Base-by-base conservation (phyloP, 2,113 vertebrate genomes). In the Nematolebias whitei region DNA sequence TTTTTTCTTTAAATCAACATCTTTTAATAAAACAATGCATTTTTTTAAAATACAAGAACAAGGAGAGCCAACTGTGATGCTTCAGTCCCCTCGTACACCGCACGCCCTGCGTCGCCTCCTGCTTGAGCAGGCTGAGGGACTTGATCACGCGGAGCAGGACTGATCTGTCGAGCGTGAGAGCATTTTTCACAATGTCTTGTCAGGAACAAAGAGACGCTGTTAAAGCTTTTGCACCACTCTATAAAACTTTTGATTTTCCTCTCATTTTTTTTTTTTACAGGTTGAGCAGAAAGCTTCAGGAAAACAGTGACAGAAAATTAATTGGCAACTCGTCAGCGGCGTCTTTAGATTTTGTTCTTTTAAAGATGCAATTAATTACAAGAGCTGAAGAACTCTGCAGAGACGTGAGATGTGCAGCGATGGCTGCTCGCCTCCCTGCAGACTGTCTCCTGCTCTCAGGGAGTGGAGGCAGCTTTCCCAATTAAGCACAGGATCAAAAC, bases 311-410 rank as follows among this genome's bases (percentile, higher is more conserved):
- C 69, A 71, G 81, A 78, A 84, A 87, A 87, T 86, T 89, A 91
- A 90, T 89, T 92, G 89, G 87, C 85, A 76, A 77, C 35, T 26
- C 76, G 86, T 90, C 83, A 80, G 70, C 26, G 12, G 61, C 59
- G 59, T 86, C 85, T 88, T 89, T 88, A 84, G 79, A 87, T 87
- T 89, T 86, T 85, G 65, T 85, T 84, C 88, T 86, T 89, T 85
- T 89, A 88, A 88, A 88, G 86, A 87, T 68, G 69, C 77, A 76
- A 84, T 90, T 90, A 85, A 91, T 90, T 89, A 88, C 71, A 68
- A 74, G 64, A 85, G 68, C 80, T 83, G 79, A 87, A 84, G 72
- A 85, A 85, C 64, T 79, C 83, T 85, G 78, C 71, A 52, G 85
- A 83, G 82, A 80, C 74, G 85, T 67, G 78, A 75, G 75, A 79